Percentiles rank a stretch among this genome's conserved stretches.
These are phyloP conservation scores for Bilobella aurantiaca DNA, from an alignment of 1,140 invertebrate species.

Conservation along the genomic window DNA sequence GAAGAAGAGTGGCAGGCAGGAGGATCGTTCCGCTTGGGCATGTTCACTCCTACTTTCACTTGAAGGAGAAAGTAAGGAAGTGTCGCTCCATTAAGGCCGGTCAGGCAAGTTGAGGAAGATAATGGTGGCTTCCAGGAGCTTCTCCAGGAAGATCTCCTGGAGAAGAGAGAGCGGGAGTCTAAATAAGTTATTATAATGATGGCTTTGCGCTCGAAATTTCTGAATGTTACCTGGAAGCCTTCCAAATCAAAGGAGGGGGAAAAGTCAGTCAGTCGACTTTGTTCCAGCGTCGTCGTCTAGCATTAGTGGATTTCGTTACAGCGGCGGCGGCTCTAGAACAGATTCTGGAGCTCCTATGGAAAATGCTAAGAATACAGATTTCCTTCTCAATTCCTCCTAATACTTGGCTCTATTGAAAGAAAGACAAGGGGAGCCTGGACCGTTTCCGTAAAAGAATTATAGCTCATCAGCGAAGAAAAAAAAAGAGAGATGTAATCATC, in stretches of 20 bases:
- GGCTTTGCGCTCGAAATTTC: conserved; percentile 16
- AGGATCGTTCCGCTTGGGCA: not conserved
- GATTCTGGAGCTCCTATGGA: no score
- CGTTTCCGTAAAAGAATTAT: conserved; percentile 25
- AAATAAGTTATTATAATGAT: conserved; percentile 33
- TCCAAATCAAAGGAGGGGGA: conserved; percentile 30
- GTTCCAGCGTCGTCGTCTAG: no score
- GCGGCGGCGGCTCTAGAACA: no score
- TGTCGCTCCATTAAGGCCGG: conserved; percentile 18
- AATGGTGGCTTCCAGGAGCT: not conserved
- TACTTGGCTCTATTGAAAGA: not conserved
- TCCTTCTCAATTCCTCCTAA: not conserved
- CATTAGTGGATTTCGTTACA: no score
- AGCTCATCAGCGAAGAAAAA: conserved; percentile 28
- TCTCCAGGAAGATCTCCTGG: conserved; percentile 3
- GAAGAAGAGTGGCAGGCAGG: not conserved
- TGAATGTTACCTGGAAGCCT: conserved; percentile 32
- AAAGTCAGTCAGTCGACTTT: no score
- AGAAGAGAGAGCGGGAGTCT: conserved; percentile 18
- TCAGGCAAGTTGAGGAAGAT: not conserved
- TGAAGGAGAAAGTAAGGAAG: no score
- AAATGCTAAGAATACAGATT: conserved; percentile 5
- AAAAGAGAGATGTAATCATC: conserved; percentile 29
- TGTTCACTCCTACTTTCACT: not conserved
- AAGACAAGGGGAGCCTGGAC: not conserved